Evolutionary conservation across 1,140 invertebrate genomes (phyloP), one percentile per base, ranked within the genome.

Genomic region (Neodiprion virginianus): DNA sequence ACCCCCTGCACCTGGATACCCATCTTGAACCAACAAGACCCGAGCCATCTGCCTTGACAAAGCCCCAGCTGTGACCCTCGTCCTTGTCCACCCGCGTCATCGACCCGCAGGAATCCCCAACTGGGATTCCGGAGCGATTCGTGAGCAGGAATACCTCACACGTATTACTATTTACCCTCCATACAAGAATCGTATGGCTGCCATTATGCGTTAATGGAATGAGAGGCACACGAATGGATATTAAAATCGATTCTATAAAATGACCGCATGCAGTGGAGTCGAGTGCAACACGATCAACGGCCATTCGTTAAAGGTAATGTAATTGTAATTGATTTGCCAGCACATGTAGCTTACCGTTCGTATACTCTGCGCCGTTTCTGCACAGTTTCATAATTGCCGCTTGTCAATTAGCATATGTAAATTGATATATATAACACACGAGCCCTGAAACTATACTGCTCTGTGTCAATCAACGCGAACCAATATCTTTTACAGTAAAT

Each of bases 261-360:
- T 40, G 28, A 40, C 28, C 28, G 28, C 1, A 40, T 40, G 28
- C 5, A 40, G 28, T 40, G 28, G 28, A 40, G 28, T 40, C 28
- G 28, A 40, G 2, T 40, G 28, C 28, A 40, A 17, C 53, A 61
- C n/a, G 53, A 14, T 14, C 28, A 40, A 40, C 53, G 3, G 8
- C 11, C 53, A 61, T 61, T 8, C n/a, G 8, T 61, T 61, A 61
- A 61, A 17, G 53, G n/a, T 61, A 61, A 61, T 61, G 53, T 61
- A 61, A 61, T 61, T 61, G 53, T 61, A 61, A 61, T 61, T 61
- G 53, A 61, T 61, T 61, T 14, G 53, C 53, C 53, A 17, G 53
- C 53, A 61, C 53, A 14, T 61, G 53, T 61, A 8, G n/a, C 53
- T 40, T 40, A 40, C 5, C 28, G 28, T 40, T 40, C 28, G 28